Base-by-base conservation (phyloP, 1,140 invertebrate genomes). In the Brachionus rubens region DNA sequence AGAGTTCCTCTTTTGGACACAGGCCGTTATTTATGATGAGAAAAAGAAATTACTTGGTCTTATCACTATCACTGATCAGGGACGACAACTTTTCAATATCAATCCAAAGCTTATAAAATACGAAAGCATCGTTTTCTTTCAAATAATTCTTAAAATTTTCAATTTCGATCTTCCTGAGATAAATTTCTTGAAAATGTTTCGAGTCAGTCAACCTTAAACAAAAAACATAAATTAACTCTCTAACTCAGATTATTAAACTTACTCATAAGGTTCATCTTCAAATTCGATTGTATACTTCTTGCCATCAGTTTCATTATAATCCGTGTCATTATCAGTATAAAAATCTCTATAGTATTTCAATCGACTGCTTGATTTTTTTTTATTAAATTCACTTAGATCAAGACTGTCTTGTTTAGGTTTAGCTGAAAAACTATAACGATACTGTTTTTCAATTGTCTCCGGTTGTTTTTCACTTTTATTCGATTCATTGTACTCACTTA, bases 81-180 rank as follows among this genome's bases (percentile, higher is more conserved):
- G 68, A 50, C 4, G 46, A 50, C 30, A 72, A 24, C 21, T 28
- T 48, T 50, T 72, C 68, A 26, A 72, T 50, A 48, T 72, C 46
- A 28, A 41, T 72, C 68, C 68, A 72, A 14, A 72, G 16, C 24
- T 72, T 72, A 12, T 30, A 72, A 12, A 16, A 72, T 19, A 72
- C 40, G 33, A 50, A 72, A n/a, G 68, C 46, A 54, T 72, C 68
- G 14, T 72, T 48, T 54, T 72, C 68, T 30, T 50, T 72, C 26
- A 72, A 72, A 14, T 50, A 72, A n/a, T 14, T 54, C 46, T 72
- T 72, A 26, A 72, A 72, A 36, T 54, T 72, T 36, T 72, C 68
- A 28, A 72, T 50, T 24, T 72, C 68, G 12, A 30, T 26, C 24
- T 72, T 72, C 30, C 68, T 19, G n/a, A 72, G 28, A 28, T 72